Evolutionary conservation across 2,888 invertebrate species (phyloP), one percentile per base, ranked within the genome.

Genomic region (Hydroisotoma schaefferi): DNA sequence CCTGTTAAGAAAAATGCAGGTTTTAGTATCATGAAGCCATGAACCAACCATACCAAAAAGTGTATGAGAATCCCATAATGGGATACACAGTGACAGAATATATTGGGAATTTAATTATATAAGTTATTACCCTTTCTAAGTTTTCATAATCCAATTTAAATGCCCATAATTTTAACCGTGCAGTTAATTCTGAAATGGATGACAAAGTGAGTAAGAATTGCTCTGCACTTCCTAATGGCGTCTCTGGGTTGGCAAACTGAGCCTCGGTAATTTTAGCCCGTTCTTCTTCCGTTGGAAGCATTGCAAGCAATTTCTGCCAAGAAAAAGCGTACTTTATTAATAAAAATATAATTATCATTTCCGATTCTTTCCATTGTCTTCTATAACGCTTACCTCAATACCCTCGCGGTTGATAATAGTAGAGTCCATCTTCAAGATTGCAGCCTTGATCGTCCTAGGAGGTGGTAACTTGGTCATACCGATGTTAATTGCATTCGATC

Each of bases 401-500:
- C 95, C 95, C 79, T 99, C 99, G 73, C 95, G 83, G 73, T 95
- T 99, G 79, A 99, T 91, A 48, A 99, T 94, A 1, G 95, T 92
- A 1, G 92, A 90, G 77, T 99, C 99, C 95, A 99, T 99, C 80
- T 99, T 99, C 77, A 99, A 81, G 67, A 95, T 94, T 26, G 98
- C 99, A n/a, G 95, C 90, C 77, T 98, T 98, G 68, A 99, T 99
- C 6, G 97, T 93, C 68, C 95, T 85, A 0, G 97, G 93, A 0
- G 97, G 97, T 2, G 99, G 99, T 68, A 99, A 80, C 77, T 97
- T 98, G 23, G 98, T 99, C 88, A 99, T 90, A 18, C 97, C 97
- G 74, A 99, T 99, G 77, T 99, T 99, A 73, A 99, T 99, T 43
- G 95, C 97, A 78, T 99, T 99, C 6, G 99, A 99, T 68, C 99